Conservation (phyloP, 1,140 invertebrate genomes). For the Arctopsyche grandis region DNA sequence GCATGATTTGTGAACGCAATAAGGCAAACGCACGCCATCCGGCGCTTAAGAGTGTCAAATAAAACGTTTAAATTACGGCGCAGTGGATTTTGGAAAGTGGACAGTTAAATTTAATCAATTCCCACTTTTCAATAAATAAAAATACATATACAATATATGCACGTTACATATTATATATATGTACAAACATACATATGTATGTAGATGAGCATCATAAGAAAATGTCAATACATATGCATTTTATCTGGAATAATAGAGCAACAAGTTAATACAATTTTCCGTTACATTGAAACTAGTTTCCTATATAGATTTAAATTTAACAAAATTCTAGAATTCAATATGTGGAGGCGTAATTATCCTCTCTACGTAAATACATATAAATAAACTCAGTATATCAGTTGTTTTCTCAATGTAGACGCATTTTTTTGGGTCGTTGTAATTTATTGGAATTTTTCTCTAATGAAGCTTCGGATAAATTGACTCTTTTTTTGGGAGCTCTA, state of each 20-base stretch:
- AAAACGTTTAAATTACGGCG: neutral
- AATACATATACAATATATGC: neutral
- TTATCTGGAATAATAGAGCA: neutral
- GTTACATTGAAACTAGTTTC: neutral
- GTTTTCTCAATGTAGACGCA: too few species aligned
- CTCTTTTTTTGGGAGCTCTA: neutral
- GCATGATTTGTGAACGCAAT: slow-evolving; percentile 11
- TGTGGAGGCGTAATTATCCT: neutral
- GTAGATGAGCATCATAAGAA: neutral
- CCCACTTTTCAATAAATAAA: neutral
- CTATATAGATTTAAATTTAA: neutral
- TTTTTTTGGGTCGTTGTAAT: slow-evolving; percentile 9
- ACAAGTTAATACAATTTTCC: neutral
- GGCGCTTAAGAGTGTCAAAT: slow-evolving; percentile 8
- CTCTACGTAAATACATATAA: too few species aligned
- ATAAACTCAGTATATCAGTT: too few species aligned
- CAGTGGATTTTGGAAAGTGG: neutral
- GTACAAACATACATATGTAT: neutral
- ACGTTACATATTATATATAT: too few species aligned
- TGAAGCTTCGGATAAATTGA: neutral
- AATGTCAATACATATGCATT: neutral
- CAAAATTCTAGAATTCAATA: neutral
- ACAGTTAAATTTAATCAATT: neutral
- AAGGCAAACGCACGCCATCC: neutral
- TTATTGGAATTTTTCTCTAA: slow-evolving; percentile 14